These are phyloP conservation scores for Tangara arthus DNA, from an alignment of 2,797 vertebrate species.

Conservation along the genomic window DNA sequence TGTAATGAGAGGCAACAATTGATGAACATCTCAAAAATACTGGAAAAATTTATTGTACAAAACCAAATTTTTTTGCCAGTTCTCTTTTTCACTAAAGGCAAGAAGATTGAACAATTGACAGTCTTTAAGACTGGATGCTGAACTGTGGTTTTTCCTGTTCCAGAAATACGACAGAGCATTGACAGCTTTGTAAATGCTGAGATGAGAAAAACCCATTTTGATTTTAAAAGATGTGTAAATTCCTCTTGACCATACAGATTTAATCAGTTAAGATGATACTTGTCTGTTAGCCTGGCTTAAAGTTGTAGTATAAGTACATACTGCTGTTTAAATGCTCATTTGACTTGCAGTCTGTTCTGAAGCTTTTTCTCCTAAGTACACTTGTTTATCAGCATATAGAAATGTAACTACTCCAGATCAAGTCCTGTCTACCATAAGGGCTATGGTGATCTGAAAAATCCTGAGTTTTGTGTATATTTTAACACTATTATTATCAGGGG, in stretches of 20 bases:
- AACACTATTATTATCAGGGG: rapidly evolving
- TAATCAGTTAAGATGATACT: background rate
- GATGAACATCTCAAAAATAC: background rate
- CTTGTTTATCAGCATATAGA: background rate
- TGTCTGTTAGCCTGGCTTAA: background rate
- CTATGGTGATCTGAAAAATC: background rate
- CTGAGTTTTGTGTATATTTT: background rate
- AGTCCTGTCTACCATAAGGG: background rate
- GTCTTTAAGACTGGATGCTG: background rate
- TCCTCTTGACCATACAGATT: background rate
- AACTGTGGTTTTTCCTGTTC: background rate
- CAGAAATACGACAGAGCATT: background rate
- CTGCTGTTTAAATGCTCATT: background rate
- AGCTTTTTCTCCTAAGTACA: background rate
- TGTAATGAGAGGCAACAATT: background rate
- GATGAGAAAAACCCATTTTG: background rate
- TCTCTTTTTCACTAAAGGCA: background rate
- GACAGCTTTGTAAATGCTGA: background rate
- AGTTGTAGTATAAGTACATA: background rate
- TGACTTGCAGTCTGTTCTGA: background rate
- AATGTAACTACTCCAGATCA: background rate
- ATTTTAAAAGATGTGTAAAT: background rate
- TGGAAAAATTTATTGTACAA: background rate
- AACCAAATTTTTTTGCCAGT: background rate
- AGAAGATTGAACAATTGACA: background rate